Evolutionary conservation across 2,888 invertebrate genomes (phyloP), one percentile per base, ranked within the genome.

Genomic region (Phengaris alcon): DNA sequence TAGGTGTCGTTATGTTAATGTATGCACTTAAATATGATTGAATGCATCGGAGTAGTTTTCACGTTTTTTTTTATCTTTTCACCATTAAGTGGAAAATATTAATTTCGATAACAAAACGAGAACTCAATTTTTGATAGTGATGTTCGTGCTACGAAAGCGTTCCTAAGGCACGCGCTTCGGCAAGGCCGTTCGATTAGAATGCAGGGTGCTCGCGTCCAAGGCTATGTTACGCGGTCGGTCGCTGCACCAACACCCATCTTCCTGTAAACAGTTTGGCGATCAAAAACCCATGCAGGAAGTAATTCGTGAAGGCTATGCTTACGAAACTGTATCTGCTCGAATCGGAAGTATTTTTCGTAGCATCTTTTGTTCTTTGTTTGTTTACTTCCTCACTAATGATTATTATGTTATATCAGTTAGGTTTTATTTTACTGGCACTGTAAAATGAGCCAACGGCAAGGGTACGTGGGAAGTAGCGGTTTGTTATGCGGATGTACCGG

Each of bases 161-260:
- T 86, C 84, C 82, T 81, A 84, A 85, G 83, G 85, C 91, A 91
- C 91, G 89, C 90, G 87, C 90, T 93, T 93, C 91, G 91, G 92
- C 91, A 92, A 93, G 93, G 93, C 90, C 93, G 89, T 83, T 82
- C 83, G 89, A 90, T 93, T 93, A 93, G 89, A 91, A 93, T 93
- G 90, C 93, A 92, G 87, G 87, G 90, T 88, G 91, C 93, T 90
- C 89, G 90, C 90, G 88, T 86, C 90, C 93, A 93, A 93, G 93
- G 93, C 91, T 91, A 87, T 85, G 84, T 81, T 83, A 86, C 83
- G 84, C 87, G 89, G 86, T 85, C 92, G 91, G 91, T 92, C 91
- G 92, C 85, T 92, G 92, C 92, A 90, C 93, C 87, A 88, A 80
- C 82, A 84, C 81, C 81, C 80, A 88, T 89, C 90, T 91, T 91